These are phyloP conservation scores for Cercopithecus hamlyni DNA, from an alignment of 2,797 vertebrate genomes.

Conservation along the genomic window DNA sequence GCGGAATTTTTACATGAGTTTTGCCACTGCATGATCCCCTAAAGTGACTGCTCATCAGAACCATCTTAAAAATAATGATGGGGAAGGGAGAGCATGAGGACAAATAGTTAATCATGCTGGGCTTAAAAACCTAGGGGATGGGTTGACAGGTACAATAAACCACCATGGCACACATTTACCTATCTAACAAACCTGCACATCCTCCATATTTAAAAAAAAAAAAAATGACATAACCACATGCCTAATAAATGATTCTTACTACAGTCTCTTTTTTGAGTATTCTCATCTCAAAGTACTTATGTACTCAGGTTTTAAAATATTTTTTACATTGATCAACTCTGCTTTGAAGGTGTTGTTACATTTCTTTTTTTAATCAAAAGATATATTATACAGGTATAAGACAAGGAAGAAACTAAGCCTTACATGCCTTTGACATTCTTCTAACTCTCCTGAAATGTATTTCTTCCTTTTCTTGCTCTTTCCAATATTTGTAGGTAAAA, in stretches of 20 bases:
- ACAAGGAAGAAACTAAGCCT: neutral
- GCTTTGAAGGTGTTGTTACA: neutral
- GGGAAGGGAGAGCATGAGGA: neutral
- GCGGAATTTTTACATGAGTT: neutral
- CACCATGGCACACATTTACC: neutral
- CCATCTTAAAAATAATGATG: neutral
- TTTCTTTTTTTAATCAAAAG: neutral
- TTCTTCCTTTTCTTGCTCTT: neutral
- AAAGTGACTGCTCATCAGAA: neutral
- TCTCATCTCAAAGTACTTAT: neutral
- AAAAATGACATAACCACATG: neutral
- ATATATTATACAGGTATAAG: neutral
- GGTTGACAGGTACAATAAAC: neutral
- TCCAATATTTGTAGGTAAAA: neutral
- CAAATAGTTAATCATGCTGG: neutral
- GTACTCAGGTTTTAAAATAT: neutral
- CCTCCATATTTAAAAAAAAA: neutral
- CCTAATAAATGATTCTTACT: neutral
- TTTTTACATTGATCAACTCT: neutral
- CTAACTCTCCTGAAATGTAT: neutral
- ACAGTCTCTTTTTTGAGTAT: neutral
- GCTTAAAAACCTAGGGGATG: neutral
- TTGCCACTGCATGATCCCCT: neutral
- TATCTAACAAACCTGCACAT: neutral
- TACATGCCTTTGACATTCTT: neutral